Conservation (phyloP, 92 coral and sea anemone genomes). For the Palythoa grandiflora region DNA sequence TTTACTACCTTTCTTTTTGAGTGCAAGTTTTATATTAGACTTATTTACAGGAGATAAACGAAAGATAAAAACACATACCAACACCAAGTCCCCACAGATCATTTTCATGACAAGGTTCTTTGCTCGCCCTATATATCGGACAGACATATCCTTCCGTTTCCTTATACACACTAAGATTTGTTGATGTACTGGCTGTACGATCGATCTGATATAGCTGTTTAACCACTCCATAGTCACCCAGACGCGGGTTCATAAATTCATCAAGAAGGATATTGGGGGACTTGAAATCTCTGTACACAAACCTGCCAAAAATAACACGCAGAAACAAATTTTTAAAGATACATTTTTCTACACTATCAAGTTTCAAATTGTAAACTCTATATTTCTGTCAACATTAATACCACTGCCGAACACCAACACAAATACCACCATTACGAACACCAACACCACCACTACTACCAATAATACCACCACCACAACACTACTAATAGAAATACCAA, state of each 20-base stretch:
- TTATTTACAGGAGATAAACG: neutral
- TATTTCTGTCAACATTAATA: neutral
- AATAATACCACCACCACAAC: neutral
- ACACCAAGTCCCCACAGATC: constrained; percentile 50
- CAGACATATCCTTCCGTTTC: constrained; percentile 43
- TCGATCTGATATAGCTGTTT: constrained; percentile 15
- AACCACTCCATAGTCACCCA: constrained; percentile 38
- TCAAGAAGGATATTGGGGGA: constrained; percentile 28
- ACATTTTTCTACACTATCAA: neutral
- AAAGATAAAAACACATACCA: neutral
- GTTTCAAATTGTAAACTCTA: neutral
- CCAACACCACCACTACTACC: neutral
- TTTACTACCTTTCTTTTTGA: neutral
- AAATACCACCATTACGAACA: neutral
- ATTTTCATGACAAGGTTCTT: constrained; percentile 12
- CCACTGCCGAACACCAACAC: no score
- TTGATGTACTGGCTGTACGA: constrained; percentile 8
- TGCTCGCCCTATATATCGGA: constrained; percentile 8
- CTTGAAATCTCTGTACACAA: neutral
- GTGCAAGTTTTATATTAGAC: neutral
- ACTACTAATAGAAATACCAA: neutral
- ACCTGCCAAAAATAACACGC: neutral
- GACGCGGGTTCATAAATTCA: constrained; percentile 33
- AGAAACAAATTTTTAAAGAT: neutral
- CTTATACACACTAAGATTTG: constrained; percentile 12